phyloP scores from a whole-genome alignment of 2,797 vertebrate genomes.

The Xenopus petersii region DNA sequence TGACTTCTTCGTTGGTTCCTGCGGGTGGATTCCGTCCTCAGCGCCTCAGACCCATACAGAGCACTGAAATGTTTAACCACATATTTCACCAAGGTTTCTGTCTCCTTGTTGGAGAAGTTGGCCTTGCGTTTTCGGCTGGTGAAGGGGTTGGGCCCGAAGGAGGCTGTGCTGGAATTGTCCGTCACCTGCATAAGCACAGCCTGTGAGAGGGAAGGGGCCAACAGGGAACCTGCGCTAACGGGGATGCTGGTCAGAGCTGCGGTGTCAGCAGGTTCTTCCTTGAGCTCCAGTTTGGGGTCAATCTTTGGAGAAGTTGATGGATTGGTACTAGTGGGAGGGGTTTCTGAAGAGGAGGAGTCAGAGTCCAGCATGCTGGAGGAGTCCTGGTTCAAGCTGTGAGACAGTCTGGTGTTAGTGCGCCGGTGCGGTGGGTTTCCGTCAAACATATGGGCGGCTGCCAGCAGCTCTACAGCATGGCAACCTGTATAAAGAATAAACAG shows the following conservation, averaged over 20 bases:
- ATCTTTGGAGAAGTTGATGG: neutral
- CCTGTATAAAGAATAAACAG: neutral
- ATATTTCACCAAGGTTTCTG: constrained; percentile 63
- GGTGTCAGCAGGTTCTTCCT: constrained; percentile 35
- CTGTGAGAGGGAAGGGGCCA: constrained; percentile 54
- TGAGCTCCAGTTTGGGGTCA: constrained; percentile 40
- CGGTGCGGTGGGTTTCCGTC: neutral
- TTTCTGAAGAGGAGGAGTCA: constrained; percentile 52
- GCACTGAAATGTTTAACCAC: constrained; percentile 65
- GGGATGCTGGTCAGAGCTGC: too few species aligned
- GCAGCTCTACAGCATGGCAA: constrained; percentile 17
- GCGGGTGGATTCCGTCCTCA: constrained; percentile 62
- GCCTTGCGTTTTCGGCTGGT: constrained; percentile 63
- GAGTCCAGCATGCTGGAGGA: constrained; percentile 52
- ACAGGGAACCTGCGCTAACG: neutral
- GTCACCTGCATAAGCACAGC: constrained; percentile 54
- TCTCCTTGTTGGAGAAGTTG: constrained; percentile 68
- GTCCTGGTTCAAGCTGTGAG: constrained; percentile 23
- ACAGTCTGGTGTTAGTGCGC: constrained; percentile 28
- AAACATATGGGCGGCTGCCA: constrained; percentile 14
- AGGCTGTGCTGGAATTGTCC: constrained; percentile 23
- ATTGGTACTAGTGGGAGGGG: neutral
- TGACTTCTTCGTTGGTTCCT: constrained; percentile 63
- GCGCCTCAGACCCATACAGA: constrained; percentile 63
- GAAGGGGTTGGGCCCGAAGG: neutral